Conservation (phyloP, 1,140 invertebrate species). For the Drosophila repletoides region DNA sequence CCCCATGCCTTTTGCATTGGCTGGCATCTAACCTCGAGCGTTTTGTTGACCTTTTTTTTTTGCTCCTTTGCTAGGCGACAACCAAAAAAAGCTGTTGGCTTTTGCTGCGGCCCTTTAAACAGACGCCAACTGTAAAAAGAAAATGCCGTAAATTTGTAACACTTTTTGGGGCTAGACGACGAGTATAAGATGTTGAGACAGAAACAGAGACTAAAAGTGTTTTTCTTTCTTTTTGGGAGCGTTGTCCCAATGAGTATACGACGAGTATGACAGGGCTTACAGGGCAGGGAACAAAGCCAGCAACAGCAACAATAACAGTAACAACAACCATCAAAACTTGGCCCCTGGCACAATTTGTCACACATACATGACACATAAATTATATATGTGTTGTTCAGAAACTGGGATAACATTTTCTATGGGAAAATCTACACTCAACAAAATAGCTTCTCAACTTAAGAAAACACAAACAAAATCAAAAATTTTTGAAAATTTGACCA, state of each 20-base stretch:
- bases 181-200: slow-evolving; percentile 7
- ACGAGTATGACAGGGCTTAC: background rate
- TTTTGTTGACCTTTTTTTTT: slow-evolving; percentile 73
- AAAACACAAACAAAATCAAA: background rate
- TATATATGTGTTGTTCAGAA: slow-evolving; percentile 43
- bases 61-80: slow-evolving; percentile 1
- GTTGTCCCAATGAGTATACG: slow-evolving; percentile 9
- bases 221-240: slow-evolving; percentile 26
- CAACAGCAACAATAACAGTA: slow-evolving; percentile 23
- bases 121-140: slow-evolving; percentile 59
- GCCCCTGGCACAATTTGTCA: slow-evolving; percentile 75
- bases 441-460: no score
- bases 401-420: slow-evolving; percentile 33
- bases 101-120: slow-evolving; percentile 57
- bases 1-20: slow-evolving; percentile 31
- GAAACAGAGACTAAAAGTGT: slow-evolving; percentile 17
- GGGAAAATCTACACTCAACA: no score
- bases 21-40: slow-evolving; percentile 61
- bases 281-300: slow-evolving; percentile 23
- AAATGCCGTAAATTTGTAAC: slow-evolving; percentile 79
- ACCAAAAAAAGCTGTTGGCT: slow-evolving; percentile 23
- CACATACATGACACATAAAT: slow-evolving; percentile 73
- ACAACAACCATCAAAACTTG: slow-evolving; percentile 60
- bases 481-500: no score
- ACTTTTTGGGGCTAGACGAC: slow-evolving; percentile 55